Base-by-base conservation (phyloP, 2,888 invertebrate genomes). In the Drosophila borborema region DNA sequence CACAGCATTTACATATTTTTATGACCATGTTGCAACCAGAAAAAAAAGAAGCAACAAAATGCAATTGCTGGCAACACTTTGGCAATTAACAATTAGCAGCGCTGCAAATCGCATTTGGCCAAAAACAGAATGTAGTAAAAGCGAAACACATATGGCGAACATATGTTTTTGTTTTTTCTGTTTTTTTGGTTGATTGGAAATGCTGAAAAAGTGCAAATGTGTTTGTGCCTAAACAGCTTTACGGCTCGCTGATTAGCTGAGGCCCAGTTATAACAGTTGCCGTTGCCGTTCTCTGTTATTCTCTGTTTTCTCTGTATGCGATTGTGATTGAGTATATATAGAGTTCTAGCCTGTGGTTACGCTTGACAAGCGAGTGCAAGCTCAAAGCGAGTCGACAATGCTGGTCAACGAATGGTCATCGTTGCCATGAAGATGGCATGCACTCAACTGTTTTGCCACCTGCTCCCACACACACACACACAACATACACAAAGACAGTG, bases 181-280 rank as follows among this genome's bases (percentile, higher is more conserved):
- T 34, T 20, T 18, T 31, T 18, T 49, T 45, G 8, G 28, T 36
- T 58, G 40, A 60, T 72, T 64, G 64, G 18, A 46, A 49, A 54
- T 69, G 58, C 20, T 14, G 5, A 23, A 46, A 34, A 14, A 18
- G 18, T 34, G 9, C 10, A n/a, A 31, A 23, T 14, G 6, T 45
- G 23, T 48, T 16, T 48, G 34, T 18, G 49, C 9, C 46, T 16
- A 20, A 41, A n/a, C 12, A n/a, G 56, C 48, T 49, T 54, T 48
- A 73, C 49, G 77, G 69, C 64, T 76, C 73, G 72, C 49, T 65
- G 68, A 54, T 66, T 73, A 60, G 59, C 51, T 62, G 31, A 16
- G 23, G 46, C 53, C 55, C 18, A 20, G 28, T 38, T 48, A 46
- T 18, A 38, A 23, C 14, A 49, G 46, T 18, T 41, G 18, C 18